Evolutionary conservation across 2,797 vertebrate species (phyloP).

Genomic region (Oryzias dopingdopingensis): DNA sequence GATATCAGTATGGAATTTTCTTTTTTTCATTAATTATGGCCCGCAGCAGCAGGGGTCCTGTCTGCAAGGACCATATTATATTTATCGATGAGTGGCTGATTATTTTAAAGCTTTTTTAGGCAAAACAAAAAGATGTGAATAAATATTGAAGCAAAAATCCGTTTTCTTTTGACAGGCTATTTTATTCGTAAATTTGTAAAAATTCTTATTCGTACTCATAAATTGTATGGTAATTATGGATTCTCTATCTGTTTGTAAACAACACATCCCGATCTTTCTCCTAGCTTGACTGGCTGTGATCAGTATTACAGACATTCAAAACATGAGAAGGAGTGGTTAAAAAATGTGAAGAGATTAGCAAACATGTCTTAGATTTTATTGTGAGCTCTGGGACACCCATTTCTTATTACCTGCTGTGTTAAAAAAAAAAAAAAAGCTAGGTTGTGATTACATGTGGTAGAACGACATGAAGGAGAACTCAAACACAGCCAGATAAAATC

Average conservation of each 20-base stretch:
- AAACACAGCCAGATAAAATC: not conserved
- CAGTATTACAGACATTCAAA: constrained; percentile 56
- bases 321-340: constrained; percentile 31
- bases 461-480: not conserved
- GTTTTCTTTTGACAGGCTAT: too few relatives aligned
- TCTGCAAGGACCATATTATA: too few relatives aligned
- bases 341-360: constrained; percentile 34
- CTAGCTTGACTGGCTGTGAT: constrained; percentile 50
- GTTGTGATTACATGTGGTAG: not conserved
- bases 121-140: too few relatives aligned
- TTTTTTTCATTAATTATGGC: too few relatives aligned
- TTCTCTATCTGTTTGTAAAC: constrained; percentile 9
- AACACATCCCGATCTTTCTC: constrained; percentile 47
- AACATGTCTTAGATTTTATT: constrained; percentile 48
- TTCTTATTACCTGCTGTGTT: constrained; percentile 27
- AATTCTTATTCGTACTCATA: too few relatives aligned
- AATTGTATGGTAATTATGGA: too few relatives aligned
- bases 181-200: too few relatives aligned
- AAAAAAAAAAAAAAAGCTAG: constrained; percentile 12
- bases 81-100: too few relatives aligned
- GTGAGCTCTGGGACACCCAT: constrained; percentile 24
- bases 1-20: too few relatives aligned
- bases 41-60: too few relatives aligned
- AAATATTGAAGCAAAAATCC: too few relatives aligned
- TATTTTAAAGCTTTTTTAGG: too few relatives aligned